Evolutionary conservation across 2,888 invertebrate genomes (phyloP), one percentile per base, ranked within the genome.

Genomic region (Drosophila recens): DNA sequence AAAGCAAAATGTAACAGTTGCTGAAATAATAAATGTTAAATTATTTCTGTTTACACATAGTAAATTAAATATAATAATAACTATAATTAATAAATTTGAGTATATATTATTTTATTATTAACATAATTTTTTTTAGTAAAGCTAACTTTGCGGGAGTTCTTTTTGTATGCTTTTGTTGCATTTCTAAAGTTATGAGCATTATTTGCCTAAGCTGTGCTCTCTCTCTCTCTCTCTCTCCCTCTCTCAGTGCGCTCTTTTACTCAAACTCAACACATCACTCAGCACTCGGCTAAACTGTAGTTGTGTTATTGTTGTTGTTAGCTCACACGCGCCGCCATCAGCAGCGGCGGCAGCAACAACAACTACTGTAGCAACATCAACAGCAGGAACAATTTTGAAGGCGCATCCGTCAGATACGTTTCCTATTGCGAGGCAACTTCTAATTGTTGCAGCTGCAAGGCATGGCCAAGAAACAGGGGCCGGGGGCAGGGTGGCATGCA

Each of bases 371-470:
- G 30, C 53, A 23, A 33, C 43, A 17, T 33, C 58, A 2, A 27
- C 42, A 46, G 53, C 69, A 65, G 38, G 62, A 52, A 46, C 54
- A 69, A 61, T 67, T 63, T 53, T 53, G 59, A 61, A 72, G 59
- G 33, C 64, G 62, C 82, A 85, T 82, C 89, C 84, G 76, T 84
- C 82, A 75, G 87, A 80, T 88, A 77, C 62, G 74, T 89, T 84
- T 84, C 73, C 73, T 67, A 70, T 79, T 66, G 72, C 66, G 23
- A 64, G 68, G 85, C 73, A 78, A 77, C 66, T 74, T 78, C 80
- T 90, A 90, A 90, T 88, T 88, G 87, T 63, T 69, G 89, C 84
- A 90, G 87, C 90, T 88, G 89, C 87, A 70, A 20, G 48, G 40
- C 27, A 36, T 8, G 13, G 27, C 27, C 9, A 6, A n/a, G 40